These are phyloP conservation scores for Mycteria americana DNA, from an alignment of 2,797 vertebrate genomes.

Conservation along the genomic window DNA sequence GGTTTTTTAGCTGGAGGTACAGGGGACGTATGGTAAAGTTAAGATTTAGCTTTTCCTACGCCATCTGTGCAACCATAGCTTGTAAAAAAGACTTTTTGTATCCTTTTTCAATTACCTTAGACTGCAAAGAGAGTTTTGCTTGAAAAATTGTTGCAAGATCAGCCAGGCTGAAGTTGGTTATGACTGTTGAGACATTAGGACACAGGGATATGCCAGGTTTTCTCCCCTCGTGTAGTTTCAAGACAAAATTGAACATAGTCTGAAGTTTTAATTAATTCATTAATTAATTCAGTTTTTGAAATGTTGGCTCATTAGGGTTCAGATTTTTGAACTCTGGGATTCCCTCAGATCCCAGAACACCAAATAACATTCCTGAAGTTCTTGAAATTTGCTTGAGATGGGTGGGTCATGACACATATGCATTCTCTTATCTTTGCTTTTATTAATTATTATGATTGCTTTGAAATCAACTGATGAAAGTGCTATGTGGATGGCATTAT, in stretches of 20 bases:
- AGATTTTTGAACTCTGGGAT: neutral
- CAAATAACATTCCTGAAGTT: neutral
- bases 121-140: neutral
- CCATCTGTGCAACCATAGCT: neutral
- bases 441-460: neutral
- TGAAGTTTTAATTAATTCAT: neutral
- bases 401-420: rapidly evolving
- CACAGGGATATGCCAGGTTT: neutral
- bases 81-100: neutral
- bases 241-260: neutral
- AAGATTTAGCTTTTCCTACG: neutral
- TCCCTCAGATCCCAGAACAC: neutral
- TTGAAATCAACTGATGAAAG: neutral
- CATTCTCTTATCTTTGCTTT: neutral
- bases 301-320: neutral
- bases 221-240: neutral
- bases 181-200: neutral
- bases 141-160: neutral
- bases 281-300: neutral
- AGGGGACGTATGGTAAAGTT: neutral
- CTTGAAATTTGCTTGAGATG: neutral
- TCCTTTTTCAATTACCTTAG: neutral
- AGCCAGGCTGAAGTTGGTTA: neutral
- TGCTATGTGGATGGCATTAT: neutral
- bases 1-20: neutral